Conservation (phyloP, 2,888 invertebrate species). For the Anodontia alba region DNA sequence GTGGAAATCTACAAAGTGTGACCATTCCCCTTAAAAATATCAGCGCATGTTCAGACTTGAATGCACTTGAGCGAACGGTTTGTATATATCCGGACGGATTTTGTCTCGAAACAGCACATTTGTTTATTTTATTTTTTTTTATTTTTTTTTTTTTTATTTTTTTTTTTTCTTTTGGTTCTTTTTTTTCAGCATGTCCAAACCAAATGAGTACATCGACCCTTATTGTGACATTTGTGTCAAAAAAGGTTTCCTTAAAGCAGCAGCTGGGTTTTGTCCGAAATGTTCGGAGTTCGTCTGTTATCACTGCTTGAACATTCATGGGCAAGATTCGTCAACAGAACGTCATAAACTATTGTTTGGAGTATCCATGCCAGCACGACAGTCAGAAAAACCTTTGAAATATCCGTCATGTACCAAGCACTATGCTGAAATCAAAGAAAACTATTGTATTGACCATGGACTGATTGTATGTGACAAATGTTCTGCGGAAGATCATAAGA, state of each 20-base stretch:
- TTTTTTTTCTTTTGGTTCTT: no score
- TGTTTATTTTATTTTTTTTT: no score
- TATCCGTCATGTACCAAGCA: background rate
- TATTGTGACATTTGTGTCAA: background rate
- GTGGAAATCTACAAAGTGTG: no score
- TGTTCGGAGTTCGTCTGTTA: background rate
- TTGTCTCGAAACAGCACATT: no score
- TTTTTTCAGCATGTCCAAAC: background rate
- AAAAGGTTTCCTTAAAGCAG: background rate
- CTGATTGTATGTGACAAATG: background rate
- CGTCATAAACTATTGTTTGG: background rate
- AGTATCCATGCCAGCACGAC: background rate
- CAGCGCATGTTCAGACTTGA: no score
- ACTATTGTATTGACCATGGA: background rate
- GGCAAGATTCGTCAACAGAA: background rate
- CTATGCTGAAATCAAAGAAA: background rate
- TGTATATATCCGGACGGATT: no score
- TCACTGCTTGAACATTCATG: background rate
- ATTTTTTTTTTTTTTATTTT: no score
- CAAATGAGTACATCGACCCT: constrained; percentile 1
- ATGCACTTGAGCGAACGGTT: no score
- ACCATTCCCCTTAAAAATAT: no score
- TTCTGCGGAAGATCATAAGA: background rate
- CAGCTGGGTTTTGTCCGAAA: background rate
- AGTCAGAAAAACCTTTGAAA: constrained; percentile 2